These are phyloP conservation scores for Ochropleura plecta DNA, from an alignment of 2,888 invertebrate genomes.

Conservation along the genomic window DNA sequence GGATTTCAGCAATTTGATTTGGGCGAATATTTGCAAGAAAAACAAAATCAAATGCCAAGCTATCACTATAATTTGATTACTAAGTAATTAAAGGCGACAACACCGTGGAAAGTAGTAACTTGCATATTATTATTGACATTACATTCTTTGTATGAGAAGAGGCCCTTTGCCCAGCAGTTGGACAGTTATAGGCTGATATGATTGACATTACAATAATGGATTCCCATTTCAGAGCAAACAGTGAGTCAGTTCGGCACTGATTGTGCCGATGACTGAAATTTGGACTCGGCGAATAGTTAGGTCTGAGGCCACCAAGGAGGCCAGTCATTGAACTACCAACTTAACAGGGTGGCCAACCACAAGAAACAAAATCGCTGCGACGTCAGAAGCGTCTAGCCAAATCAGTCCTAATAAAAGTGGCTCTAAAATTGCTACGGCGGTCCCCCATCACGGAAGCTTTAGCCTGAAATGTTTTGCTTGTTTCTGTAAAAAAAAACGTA, in stretches of 20 bases:
- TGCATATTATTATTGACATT: neutral
- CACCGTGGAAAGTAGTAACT: neutral
- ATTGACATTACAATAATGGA: neutral
- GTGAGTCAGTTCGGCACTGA: neutral
- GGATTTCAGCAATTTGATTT: conserved; percentile 20
- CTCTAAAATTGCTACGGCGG: neutral
- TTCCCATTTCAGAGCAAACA: neutral
- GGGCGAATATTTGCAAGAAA: conserved; percentile 1
- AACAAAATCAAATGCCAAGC: neutral
- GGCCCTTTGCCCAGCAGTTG: too few species aligned
- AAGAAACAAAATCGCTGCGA: neutral
- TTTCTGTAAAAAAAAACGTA: too few species aligned
- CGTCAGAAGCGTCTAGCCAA: neutral
- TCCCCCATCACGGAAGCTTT: too few species aligned
- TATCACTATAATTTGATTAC: neutral
- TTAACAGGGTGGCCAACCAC: neutral
- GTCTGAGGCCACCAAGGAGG: neutral
- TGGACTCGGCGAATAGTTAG: neutral
- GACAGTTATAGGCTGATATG: neutral
- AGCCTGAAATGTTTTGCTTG: too few species aligned
- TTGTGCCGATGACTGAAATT: neutral
- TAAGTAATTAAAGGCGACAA: neutral
- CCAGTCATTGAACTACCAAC: neutral
- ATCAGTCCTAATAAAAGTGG: neutral
- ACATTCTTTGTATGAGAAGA: too few species aligned